Evolutionary conservation across 2,797 vertebrate genomes (phyloP), one percentile per base, ranked within the genome.

Genomic region (Natrix natrix): DNA sequence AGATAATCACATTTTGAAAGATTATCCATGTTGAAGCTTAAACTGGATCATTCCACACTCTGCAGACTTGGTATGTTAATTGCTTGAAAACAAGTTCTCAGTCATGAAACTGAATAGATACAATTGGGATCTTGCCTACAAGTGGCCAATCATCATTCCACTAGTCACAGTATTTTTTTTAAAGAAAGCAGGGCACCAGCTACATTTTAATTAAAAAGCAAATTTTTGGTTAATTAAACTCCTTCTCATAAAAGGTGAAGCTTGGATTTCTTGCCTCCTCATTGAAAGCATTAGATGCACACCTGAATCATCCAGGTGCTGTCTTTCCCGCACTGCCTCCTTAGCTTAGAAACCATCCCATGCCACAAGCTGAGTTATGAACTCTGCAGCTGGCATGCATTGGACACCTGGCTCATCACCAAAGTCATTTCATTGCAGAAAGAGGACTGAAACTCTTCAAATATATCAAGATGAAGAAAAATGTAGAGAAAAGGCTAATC

Each of bases 131-230:
- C 8, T 69, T 56, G 24, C n/a, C 52, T 69, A 28, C 55, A 3
- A 8, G 5, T 61, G 28, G 24, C 4, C 6, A 57, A 43, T 88
- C 13, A 4, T 32, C 78, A 37, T 87, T 57, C 32, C 92, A 54
- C 2, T 5, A 92, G 17, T 69, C 60, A 63, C 14, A 48, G 48
- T 48, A 5, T 52, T 52, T 52, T 52, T 52, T 52, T 52, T 52
- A 5, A 52, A 52, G 86, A 26, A 0, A 0, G 5, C 52, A 56
- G 52, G 60, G 32, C 0, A 94, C 66, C 32, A 91, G 8, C 86
- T 94, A 55, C 14, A 1, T 24, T 83, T 93, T 86, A 74, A 93
- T 90, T 91, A 90, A 94, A 95, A 59, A 66, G 59, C 93, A 94
- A 56, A 0, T 92, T 32, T 28, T 0, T 1, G 26, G 87, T 20